These are phyloP conservation scores for Acinonyx jubatus DNA, from an alignment of 2,113 vertebrate genomes.

Conservation along the genomic window DNA sequence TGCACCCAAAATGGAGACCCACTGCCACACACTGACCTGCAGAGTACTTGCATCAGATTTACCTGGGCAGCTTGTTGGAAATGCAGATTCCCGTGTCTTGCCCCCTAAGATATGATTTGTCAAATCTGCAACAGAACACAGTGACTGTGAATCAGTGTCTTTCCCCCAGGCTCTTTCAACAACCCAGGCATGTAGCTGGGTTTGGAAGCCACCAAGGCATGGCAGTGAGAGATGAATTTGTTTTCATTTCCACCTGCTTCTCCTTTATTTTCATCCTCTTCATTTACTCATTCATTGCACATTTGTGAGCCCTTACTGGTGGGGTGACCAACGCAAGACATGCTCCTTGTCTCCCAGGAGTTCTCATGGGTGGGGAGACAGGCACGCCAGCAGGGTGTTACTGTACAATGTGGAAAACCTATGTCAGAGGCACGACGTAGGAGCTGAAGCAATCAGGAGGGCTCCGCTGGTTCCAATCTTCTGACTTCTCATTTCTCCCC, in stretches of 20 bases:
- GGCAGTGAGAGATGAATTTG: not conserved
- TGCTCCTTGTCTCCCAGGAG: not conserved
- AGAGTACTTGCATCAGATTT: not conserved
- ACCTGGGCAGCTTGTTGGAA: not conserved
- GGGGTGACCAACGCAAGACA: not conserved
- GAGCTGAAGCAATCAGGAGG: not conserved
- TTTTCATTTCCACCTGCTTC: not conserved
- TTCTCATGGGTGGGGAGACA: not conserved
- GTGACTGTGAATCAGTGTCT: not conserved
- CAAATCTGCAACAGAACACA: not conserved
- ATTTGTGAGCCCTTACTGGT: not conserved
- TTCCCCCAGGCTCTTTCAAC: not conserved
- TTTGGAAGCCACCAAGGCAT: not conserved
- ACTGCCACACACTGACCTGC: not conserved
- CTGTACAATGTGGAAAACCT: not conserved
- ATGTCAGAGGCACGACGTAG: not conserved
- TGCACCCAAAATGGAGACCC: not conserved
- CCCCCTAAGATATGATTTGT: not conserved
- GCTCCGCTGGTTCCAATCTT: fast-evolving
- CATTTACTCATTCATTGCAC: not conserved
- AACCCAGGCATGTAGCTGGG: not conserved
- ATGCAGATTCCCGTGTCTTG: not conserved
- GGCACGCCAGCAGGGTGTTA: not conserved
- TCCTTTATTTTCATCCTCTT: not conserved
- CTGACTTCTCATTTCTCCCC: not conserved